Evolutionary conservation across 2,797 vertebrate genomes (phyloP).

Genomic region (Danio jaintianensis): DNA sequence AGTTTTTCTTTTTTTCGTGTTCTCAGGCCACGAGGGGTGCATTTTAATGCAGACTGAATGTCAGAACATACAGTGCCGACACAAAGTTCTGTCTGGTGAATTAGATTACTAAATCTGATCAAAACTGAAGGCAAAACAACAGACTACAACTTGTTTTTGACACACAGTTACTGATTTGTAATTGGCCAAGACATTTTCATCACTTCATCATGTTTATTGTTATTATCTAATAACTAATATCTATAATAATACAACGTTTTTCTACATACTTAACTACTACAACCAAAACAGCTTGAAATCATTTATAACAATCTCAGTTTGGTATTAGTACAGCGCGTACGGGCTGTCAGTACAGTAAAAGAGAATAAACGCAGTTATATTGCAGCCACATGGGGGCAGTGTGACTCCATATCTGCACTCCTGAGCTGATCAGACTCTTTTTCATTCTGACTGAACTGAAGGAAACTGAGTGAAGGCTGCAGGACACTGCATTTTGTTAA

Average conservation of each 20-base stretch:
- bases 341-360: neutral
- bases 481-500: neutral
- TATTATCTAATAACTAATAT: neutral
- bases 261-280: neutral
- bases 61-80: neutral
- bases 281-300: neutral
- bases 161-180: neutral
- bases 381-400: constrained; percentile 34
- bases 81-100: neutral
- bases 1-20: neutral
- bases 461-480: neutral
- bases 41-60: constrained; percentile 12
- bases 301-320: neutral
- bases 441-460: constrained; percentile 9
- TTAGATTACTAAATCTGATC: neutral
- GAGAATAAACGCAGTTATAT: neutral
- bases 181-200: neutral
- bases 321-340: neutral
- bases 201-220: neutral
- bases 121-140: neutral
- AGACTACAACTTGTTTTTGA: neutral
- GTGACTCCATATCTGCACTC: neutral
- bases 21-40: neutral
- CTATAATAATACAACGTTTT: neutral
- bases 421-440: neutral